These are phyloP conservation scores for Pagrus major DNA, from an alignment of 2,113 vertebrate species.

Conservation along the genomic window DNA sequence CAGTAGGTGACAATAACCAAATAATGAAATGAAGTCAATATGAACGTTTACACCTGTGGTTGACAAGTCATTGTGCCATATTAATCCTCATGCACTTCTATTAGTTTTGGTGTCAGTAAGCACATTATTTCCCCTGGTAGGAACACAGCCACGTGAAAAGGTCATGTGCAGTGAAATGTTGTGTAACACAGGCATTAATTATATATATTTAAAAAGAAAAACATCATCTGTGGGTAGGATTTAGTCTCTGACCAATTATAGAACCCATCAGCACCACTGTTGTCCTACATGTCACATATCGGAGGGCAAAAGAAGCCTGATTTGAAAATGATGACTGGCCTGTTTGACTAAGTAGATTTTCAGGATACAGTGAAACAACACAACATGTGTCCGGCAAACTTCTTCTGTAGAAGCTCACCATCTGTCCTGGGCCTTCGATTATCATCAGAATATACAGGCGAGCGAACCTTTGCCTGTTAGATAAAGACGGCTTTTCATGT, in stretches of 20 bases:
- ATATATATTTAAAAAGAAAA: too few relatives aligned
- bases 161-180: neutral
- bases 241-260: neutral
- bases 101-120: neutral
- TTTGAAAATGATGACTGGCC: neutral
- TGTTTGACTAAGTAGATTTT: constrained; percentile 1
- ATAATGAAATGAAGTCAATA: constrained; percentile 4
- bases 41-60: neutral
- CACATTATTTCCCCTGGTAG: neutral
- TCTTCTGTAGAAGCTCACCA: neutral
- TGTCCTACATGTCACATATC: neutral
- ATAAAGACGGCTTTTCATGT: constrained; percentile 4
- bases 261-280: neutral
- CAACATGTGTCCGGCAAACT: neutral
- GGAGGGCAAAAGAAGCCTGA: neutral
- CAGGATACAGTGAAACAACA: neutral
- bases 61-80: neutral
- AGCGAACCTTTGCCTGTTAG: neutral
- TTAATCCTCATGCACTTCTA: neutral
- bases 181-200: neutral
- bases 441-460: neutral
- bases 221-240: too few relatives aligned
- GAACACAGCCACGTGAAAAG: neutral
- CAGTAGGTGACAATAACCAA: neutral
- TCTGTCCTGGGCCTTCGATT: neutral